These are phyloP conservation scores for Microchirus variegatus DNA, from an alignment of 2,797 vertebrate genomes.

Conservation along the genomic window DNA sequence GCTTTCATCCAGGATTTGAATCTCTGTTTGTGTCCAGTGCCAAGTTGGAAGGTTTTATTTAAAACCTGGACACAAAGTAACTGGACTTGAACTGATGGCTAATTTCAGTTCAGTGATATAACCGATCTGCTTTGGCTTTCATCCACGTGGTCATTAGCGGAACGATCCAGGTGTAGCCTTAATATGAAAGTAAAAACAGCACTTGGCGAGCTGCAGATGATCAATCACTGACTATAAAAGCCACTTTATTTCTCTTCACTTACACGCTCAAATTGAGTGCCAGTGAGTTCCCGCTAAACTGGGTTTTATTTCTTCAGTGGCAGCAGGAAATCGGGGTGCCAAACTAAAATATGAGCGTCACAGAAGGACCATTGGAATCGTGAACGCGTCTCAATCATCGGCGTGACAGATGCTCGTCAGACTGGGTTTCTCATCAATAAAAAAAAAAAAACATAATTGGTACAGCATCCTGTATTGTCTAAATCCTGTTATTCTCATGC, in stretches of 20 bases:
- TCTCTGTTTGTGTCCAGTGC: slow-evolving; percentile 3
- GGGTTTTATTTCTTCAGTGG: not conserved
- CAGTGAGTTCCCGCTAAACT: not conserved
- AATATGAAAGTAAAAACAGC: not conserved
- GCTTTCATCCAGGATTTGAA: slow-evolving; percentile 10
- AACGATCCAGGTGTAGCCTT: not conserved
- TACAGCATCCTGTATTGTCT: too few relatives aligned
- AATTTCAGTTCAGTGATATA: slow-evolving; percentile 3
- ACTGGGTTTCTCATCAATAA: too few relatives aligned
- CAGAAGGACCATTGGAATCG: too few relatives aligned
- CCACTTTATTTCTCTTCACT: not conserved
- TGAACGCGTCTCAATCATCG: too few relatives aligned
- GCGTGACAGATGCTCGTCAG: too few relatives aligned
- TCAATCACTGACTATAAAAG: not conserved
- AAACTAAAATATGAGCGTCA: not conserved
- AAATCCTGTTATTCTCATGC: too few relatives aligned
- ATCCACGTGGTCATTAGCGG: not conserved
- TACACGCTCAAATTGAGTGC: too few relatives aligned
- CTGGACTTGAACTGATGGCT: slow-evolving; percentile 8
- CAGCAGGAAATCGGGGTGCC: not conserved
- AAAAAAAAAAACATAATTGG: too few relatives aligned
- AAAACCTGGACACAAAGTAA: slow-evolving; percentile 25
- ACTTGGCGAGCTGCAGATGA: slow-evolving; percentile 19
- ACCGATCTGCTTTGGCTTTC: slow-evolving; percentile 6
- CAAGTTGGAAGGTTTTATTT: slow-evolving; percentile 26